Percentiles rank a stretch among this genome's conserved stretches.
These are phyloP conservation scores for Clarias batrachus DNA, from an alignment of 2,113 vertebrate genomes.

Conservation along the genomic window DNA sequence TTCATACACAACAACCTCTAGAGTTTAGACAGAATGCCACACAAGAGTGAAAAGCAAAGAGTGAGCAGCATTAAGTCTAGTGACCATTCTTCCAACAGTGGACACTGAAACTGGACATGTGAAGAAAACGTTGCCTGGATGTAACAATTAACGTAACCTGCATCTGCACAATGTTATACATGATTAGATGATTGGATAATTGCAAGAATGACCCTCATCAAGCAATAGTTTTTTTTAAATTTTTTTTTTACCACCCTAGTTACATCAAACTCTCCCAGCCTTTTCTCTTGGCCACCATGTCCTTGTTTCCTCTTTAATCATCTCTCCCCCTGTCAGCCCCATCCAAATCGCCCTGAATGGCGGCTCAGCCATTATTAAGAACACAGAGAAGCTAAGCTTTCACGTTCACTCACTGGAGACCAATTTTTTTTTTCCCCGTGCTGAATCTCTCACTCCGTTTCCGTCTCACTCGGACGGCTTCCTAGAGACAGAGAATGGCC, in stretches of 20 bases:
- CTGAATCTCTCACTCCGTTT: slow-evolving; percentile 22
- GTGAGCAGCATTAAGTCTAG: background rate
- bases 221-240: no score
- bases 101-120: background rate
- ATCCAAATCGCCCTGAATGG: slow-evolving; percentile 36
- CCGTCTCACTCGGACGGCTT: slow-evolving; percentile 43
- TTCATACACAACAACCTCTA: background rate
- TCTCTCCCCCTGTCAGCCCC: slow-evolving; percentile 33
- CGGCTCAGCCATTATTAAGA: slow-evolving; percentile 45
- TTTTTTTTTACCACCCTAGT: background rate
- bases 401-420: slow-evolving; percentile 47
- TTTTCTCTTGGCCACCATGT: slow-evolving; percentile 4
- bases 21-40: background rate
- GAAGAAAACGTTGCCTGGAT: background rate
- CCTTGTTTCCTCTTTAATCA: slow-evolving; percentile 44
- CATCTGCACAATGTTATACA: background rate
- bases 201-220: background rate
- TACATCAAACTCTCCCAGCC: background rate
- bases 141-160: background rate
- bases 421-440: slow-evolving; percentile 45
- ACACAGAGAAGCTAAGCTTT: slow-evolving; percentile 30
- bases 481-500: slow-evolving; percentile 27
- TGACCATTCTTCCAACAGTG: background rate
- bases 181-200: slow-evolving; percentile 3
- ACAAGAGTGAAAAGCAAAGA: background rate